Percentiles rank a stretch among this genome's conserved stretches.
phyloP scores from a whole-genome alignment of 1,140 invertebrate species.

The Liolophura sinensis region DNA sequence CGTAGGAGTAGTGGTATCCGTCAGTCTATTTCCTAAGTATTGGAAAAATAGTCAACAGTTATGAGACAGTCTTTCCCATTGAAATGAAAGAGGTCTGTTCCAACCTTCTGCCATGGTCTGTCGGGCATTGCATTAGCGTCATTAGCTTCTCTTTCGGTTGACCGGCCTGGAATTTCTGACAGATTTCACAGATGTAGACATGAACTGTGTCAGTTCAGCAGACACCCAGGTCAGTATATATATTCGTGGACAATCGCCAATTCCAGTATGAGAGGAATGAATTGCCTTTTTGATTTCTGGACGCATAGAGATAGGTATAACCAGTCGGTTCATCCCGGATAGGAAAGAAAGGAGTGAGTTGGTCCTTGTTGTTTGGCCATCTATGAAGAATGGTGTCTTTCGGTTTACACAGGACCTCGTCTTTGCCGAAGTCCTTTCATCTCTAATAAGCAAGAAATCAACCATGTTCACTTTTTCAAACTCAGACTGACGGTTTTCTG shows the following conservation, averaged over 20 bases:
- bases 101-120: slow-evolving; percentile 25
- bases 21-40: neutral
- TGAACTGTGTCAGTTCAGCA: slow-evolving; percentile 18
- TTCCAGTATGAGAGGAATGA: slow-evolving; percentile 18
- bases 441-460: too few relatives aligned
- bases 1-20: slow-evolving; percentile 7
- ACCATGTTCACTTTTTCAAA: too few relatives aligned
- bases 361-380: too few relatives aligned
- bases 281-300: neutral
- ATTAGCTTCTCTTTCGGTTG: slow-evolving; percentile 5
- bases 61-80: slow-evolving; percentile 1
- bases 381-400: too few relatives aligned
- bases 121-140: slow-evolving; percentile 20
- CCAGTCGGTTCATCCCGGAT: slow-evolving; percentile 9
- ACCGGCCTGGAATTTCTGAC: slow-evolving; percentile 2
- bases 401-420: too few relatives aligned
- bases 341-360: slow-evolving; percentile 1
- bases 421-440: too few relatives aligned
- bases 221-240: slow-evolving; percentile 33
- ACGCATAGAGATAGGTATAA: slow-evolving; percentile 14
- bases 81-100: slow-evolving; percentile 18
- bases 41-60: neutral
- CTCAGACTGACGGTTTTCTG: too few relatives aligned
- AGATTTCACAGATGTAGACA: slow-evolving; percentile 20
- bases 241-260: slow-evolving; percentile 23